A percentile compares a stretch with the other conserved stretches of the same genome.
phyloP scores from a whole-genome alignment of 2,888 invertebrate species.

The Hydropsyche betteni region DNA sequence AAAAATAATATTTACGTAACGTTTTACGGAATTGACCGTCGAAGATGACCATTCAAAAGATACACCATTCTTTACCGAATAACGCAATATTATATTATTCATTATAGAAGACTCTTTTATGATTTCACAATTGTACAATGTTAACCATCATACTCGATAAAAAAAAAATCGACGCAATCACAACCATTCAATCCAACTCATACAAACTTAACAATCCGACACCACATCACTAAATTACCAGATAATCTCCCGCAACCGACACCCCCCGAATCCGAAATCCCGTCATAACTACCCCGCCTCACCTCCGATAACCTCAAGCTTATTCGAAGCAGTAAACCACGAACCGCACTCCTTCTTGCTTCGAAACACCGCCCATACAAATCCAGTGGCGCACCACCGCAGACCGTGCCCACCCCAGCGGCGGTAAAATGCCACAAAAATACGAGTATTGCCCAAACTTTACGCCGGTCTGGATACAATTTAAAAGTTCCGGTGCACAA shows the following conservation, averaged over 20 bases:
- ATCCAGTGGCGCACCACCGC: conserved; percentile 11
- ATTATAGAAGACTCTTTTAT: no score
- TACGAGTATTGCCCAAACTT: conserved; percentile 52
- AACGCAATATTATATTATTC: no score
- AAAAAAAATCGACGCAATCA: no score
- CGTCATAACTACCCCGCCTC: background rate
- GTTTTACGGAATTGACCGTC: no score
- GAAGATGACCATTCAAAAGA: no score
- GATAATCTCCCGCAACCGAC: background rate
- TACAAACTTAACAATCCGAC: no score
- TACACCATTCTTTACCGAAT: no score
- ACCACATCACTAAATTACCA: no score
- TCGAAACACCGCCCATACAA: background rate
- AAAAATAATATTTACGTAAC: no score
- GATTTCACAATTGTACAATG: no score
- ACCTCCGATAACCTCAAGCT: background rate
- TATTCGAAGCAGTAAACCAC: conserved; percentile 9
- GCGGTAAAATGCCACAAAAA: conserved; percentile 51
- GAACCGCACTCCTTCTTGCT: background rate
- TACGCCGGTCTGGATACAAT: conserved; percentile 52
- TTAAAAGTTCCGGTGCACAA: conserved; percentile 52
- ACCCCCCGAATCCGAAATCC: background rate
- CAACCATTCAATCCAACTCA: no score
- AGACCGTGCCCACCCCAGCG: conserved; percentile 6
- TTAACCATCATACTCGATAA: no score